Evolutionary conservation across 2,113 vertebrate species (phyloP).

Genomic region (Malurus elegans): DNA sequence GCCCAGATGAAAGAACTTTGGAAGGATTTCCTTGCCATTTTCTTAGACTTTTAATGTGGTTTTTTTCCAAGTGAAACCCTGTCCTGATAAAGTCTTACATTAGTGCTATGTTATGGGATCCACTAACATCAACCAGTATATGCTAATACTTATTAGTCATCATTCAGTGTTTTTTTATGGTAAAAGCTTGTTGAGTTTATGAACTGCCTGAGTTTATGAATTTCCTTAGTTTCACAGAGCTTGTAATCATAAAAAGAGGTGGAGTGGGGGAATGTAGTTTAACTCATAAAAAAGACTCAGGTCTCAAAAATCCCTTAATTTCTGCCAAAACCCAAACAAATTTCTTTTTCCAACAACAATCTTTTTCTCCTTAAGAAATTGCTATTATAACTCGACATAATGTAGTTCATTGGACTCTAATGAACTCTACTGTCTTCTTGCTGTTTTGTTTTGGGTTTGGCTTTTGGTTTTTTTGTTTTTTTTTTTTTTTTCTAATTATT

Average conservation of each 20-base stretch:
- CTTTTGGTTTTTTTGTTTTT: not conserved
- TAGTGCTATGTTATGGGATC: not conserved
- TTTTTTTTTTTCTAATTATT: not conserved
- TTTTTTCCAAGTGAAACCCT: not conserved
- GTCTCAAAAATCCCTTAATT: not conserved
- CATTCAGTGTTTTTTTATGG: not conserved
- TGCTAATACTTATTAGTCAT: not conserved
- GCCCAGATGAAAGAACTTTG: not conserved
- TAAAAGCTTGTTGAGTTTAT: not conserved
- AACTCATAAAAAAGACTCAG: not conserved
- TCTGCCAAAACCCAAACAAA: not conserved
- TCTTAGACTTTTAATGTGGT: not conserved
- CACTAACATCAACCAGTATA: not conserved
- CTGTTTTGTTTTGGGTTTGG: fast-evolving
- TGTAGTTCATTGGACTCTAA: not conserved
- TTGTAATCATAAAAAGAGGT: not conserved
- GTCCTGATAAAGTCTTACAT: not conserved
- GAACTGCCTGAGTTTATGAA: not conserved
- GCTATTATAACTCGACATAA: not conserved
- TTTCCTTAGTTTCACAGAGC: not conserved
- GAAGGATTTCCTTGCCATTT: not conserved
- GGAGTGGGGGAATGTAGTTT: fast-evolving
- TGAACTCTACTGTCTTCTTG: not conserved
- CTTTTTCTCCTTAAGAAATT: not conserved
- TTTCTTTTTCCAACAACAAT: not conserved